A percentile compares a stretch with the other conserved stretches of the same genome.
Conservation (phyloP, 2,113 vertebrate species). For the Corythaixoides concolor region DNA sequence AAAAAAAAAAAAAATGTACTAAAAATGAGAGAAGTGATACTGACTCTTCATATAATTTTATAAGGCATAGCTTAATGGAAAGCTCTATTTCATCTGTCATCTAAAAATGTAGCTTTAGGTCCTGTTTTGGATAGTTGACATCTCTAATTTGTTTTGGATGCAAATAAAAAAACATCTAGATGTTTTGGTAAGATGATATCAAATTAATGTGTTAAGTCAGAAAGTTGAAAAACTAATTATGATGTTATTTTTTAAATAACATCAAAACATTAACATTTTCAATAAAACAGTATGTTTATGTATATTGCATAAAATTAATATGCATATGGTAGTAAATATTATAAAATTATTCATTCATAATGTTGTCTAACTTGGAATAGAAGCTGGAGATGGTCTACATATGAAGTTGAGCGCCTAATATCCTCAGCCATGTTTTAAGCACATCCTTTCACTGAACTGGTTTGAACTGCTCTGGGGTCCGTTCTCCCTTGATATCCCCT, state of each 20-base stretch:
- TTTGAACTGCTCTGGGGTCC: neutral
- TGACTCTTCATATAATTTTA: neutral
- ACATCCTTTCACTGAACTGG: neutral
- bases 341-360: neutral
- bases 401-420: neutral
- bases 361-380: neutral
- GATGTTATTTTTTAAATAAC: neutral
- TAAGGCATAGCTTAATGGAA: neutral
- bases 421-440: neutral
- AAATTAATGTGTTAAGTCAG: neutral
- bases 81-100: neutral
- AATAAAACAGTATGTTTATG: neutral
- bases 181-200: neutral
- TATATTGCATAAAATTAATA: neutral
- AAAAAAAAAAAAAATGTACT: neutral
- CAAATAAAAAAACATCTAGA: neutral
- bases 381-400: neutral
- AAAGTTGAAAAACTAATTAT: neutral
- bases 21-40: neutral
- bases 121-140: neutral
- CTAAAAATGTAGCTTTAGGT: neutral
- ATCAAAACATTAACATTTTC: neutral
- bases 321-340: neutral
- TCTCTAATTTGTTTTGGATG: neutral
- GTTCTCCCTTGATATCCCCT: neutral